A percentile compares a stretch with the other conserved stretches of the same genome.
phyloP scores from a whole-genome alignment of 2,797 vertebrate genomes.

The Glyptemys insculpta region DNA sequence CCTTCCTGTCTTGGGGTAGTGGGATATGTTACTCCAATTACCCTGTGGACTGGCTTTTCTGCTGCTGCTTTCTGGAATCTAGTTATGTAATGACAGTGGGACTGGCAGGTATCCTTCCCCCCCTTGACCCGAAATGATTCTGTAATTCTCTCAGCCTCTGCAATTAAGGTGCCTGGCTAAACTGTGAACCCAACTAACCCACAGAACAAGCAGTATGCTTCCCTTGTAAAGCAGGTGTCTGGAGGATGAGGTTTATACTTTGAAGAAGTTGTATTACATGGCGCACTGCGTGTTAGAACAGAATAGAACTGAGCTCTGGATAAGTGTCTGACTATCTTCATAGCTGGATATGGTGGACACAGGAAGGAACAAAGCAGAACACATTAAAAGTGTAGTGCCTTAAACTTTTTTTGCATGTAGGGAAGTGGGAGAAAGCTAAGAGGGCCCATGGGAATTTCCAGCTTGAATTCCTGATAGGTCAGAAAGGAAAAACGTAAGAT shows the following conservation, averaged over 20 bases:
- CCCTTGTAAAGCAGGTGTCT: background rate
- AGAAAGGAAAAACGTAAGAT: background rate
- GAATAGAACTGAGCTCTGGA: background rate
- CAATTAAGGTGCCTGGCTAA: constrained; percentile 46
- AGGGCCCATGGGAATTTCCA: background rate
- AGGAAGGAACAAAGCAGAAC: background rate
- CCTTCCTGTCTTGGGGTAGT: background rate
- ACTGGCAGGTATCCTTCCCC: background rate
- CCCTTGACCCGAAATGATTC: constrained; percentile 40
- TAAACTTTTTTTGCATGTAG: background rate
- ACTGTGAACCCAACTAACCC: background rate
- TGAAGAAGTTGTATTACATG: background rate
- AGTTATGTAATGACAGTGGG: background rate
- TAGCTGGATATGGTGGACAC: background rate
- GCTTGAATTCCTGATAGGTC: background rate
- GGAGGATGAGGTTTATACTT: background rate
- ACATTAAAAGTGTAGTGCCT: background rate
- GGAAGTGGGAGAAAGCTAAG: background rate
- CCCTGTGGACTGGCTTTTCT: background rate
- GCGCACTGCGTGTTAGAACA: background rate
- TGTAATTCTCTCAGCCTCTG: constrained; percentile 67
- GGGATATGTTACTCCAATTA: background rate
- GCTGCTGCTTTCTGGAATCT: constrained; percentile 15
- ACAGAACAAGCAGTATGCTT: background rate
- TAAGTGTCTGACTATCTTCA: background rate